Evolutionary conservation across 2,797 vertebrate genomes (phyloP).

Genomic region (Trematomus bernacchii): DNA sequence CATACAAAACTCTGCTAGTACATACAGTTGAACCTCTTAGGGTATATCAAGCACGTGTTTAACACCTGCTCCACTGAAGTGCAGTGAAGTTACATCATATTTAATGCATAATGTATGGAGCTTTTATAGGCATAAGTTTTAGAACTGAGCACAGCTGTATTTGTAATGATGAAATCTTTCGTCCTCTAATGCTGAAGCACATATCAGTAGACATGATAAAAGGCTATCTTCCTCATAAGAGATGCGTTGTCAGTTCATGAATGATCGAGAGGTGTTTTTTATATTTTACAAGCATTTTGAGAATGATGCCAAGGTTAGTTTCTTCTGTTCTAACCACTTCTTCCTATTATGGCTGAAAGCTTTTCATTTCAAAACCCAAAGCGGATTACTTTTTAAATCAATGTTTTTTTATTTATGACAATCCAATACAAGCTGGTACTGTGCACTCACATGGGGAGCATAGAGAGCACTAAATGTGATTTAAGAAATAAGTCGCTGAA

Average conservation of each 20-base stretch:
- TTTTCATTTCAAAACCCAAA: slow-evolving; percentile 80
- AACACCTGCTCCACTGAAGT: slow-evolving; percentile 37
- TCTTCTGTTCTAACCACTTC: slow-evolving; percentile 55
- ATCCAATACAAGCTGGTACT: slow-evolving; percentile 74
- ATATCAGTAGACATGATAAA: slow-evolving; percentile 1
- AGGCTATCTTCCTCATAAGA: neutral
- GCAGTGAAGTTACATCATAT: slow-evolving; percentile 26
- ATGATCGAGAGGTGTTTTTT: slow-evolving; percentile 6
- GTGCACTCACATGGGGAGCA: slow-evolving; percentile 61
- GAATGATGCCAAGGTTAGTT: slow-evolving; percentile 27
- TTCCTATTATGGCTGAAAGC: slow-evolving; percentile 66
- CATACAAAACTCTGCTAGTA: neutral
- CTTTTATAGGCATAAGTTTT: slow-evolving; percentile 46
- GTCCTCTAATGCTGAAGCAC: neutral
- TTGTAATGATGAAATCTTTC: slow-evolving; percentile 32
- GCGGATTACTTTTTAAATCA: slow-evolving; percentile 78
- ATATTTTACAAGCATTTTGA: slow-evolving; percentile 30
- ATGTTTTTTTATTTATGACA: slow-evolving; percentile 71
- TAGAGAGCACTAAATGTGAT: slow-evolving; percentile 74
- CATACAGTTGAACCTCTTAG: slow-evolving; percentile 16
- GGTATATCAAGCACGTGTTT: slow-evolving; percentile 34
- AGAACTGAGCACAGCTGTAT: slow-evolving; percentile 32
- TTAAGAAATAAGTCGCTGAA: slow-evolving; percentile 66
- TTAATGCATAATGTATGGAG: slow-evolving; percentile 48
- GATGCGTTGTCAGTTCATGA: slow-evolving; percentile 9